Base-by-base conservation (phyloP, 2,888 invertebrate species). In the Panopea generosa region DNA sequence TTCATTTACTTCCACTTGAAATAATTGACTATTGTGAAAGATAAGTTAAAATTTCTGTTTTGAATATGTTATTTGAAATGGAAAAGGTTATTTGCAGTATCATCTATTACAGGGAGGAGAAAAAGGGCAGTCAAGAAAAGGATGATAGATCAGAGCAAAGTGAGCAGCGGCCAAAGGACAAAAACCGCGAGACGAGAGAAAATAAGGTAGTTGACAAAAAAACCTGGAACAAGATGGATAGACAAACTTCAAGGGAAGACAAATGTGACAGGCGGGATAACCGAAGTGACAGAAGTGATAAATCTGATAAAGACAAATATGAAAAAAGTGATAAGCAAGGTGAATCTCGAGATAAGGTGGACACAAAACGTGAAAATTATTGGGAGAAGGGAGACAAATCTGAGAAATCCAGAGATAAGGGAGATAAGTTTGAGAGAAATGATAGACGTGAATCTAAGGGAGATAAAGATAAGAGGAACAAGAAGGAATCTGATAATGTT, bases 401-500 rank as follows among this genome's bases (percentile, higher is more conserved):
- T 14, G 80, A 82, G 14, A 76, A 77, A 49, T 47, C 61, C 11
- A 40, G 62, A 9, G 82, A 74, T n/a, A 45, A 45, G 45, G 45
- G 45, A 29, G 65, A 65, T 3, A 40, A 55, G 14, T 43, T 27
- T 20, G 56, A 57, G 2, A 45, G 16, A 45, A 33, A 57, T 61
- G 70, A 80, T 59, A 61, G 62, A 61, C 47, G 70, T 20, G 77
- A 84, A 33, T 75, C 67, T 22, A 68, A 67, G 43, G 71, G 66
- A 56, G 80, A 73, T 27, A 80, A 76, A 59, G 83, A 83, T 9
- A 67, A 66, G 33, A 63, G 70, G 43, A 71, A 63, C 47, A 77
- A 77, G 38, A 71, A 77, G 56, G 49, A 71, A 22, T 61, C 66
- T 40, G 76, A 75, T 18, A 56, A 76, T 56, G 49, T 14, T 38